Evolutionary conservation across 2,888 invertebrate species (phyloP), one percentile per base, ranked within the genome.

Genomic region (Caenorhabditis macrosperma): DNA sequence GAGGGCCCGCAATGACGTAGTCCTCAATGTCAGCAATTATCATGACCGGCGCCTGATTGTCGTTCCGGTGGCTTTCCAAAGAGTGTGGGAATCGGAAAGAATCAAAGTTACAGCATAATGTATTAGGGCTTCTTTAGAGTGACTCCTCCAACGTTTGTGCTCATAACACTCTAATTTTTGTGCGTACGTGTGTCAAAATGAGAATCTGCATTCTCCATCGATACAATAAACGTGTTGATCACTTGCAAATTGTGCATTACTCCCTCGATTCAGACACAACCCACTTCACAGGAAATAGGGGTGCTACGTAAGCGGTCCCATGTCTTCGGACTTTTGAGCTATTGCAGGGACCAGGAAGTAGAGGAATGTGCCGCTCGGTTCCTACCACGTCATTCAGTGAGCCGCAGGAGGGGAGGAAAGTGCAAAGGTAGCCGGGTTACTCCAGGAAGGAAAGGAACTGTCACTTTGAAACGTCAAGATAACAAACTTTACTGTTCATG

Each of bases 11-110:
- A 41, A 64, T 74, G 74, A 64, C 74, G 74, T 59, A 64, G 64
- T 59, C 48, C 38, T 48, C 59, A 50, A 74, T 64, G 64, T 41
- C 74, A 64, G 71, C 61, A 61, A 71, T 71, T 71, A 54, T n/a
- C 30, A 26, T 12, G 15, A 15, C 3, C 17, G 44, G 9, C 44
- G 44, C 5, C 38, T 44, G 44, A 44, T 44, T 9, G 17, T 44
- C 15, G 38, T 38, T 38, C 9, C 9, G 15, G 38, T 12, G 15
- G 12, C 38, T 15, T 12, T 38, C n/a, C n/a, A n/a, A 15, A 38
- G 38, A 38, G 38, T 3, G 15, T 6, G 15, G 38, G 15, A 38
- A 38, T 9, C 9, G 9, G 38, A 9, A 12, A 2, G 15, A 12
- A 38, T 10, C 12, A n/a, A n/a, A n/a, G n/a, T n/a, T n/a, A n/a